phyloP scores from a whole-genome alignment of 2,888 invertebrate species.

The Microchrysa polita region DNA sequence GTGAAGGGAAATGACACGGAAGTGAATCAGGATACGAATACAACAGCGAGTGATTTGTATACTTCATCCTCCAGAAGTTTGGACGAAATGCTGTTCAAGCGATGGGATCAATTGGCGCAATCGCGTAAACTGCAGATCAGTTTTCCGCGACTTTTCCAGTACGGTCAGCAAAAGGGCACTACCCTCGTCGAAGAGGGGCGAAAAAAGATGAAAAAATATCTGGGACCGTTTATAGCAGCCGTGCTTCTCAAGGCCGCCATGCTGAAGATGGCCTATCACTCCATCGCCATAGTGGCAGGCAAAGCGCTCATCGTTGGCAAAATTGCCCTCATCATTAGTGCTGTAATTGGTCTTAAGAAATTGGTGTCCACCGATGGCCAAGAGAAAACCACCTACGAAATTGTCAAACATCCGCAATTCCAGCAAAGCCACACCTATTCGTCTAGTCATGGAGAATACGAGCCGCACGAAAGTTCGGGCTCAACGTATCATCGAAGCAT shows the following conservation, averaged over 20 bases:
- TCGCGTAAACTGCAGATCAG: constrained; percentile 70
- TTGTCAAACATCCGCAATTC: constrained; percentile 86
- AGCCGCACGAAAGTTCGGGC: constrained; percentile 69
- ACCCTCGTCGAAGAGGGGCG: constrained; percentile 67
- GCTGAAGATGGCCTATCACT: constrained; percentile 78
- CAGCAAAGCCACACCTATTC: constrained; percentile 81
- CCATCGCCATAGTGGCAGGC: constrained; percentile 79
- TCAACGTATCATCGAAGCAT: constrained; percentile 69
- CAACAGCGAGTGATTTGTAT: constrained; percentile 70
- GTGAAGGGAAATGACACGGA: constrained; percentile 65
- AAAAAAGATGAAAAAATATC: constrained; percentile 71
- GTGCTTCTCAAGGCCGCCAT: constrained; percentile 78
- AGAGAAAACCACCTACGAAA: constrained; percentile 85
- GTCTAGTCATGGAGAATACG: constrained; percentile 70
- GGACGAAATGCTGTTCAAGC: constrained; percentile 69
- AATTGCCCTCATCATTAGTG: constrained; percentile 81
- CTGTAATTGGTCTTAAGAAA: constrained; percentile 83
- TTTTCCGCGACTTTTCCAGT: constrained; percentile 65
- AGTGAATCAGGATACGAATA: constrained; percentile 63
- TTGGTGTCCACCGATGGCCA: constrained; percentile 75
- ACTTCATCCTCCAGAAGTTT: constrained; percentile 70
- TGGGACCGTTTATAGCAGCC: constrained; percentile 74
- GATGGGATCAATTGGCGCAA: constrained; percentile 69
- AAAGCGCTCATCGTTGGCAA: constrained; percentile 85
- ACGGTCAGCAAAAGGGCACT: constrained; percentile 64